These are phyloP conservation scores for Camelus dromedarius DNA, from an alignment of 2,113 vertebrate genomes.

Conservation along the genomic window DNA sequence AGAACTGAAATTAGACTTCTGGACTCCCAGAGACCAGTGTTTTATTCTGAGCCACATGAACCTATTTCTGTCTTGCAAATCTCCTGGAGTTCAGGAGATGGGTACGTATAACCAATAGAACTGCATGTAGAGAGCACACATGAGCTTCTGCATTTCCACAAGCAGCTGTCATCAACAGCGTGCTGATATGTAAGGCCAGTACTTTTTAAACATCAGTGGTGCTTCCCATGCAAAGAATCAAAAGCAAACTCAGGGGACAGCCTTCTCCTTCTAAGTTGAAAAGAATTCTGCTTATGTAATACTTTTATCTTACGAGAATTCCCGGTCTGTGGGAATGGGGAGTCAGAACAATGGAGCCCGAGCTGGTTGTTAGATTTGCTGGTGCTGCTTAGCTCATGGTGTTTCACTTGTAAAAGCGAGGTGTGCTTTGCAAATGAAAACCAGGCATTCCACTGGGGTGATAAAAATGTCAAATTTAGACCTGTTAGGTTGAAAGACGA, in stretches of 20 bases:
- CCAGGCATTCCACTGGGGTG: slow-evolving; percentile 55
- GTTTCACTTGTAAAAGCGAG: slow-evolving; percentile 71
- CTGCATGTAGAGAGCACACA: background rate
- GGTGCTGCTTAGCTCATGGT: background rate
- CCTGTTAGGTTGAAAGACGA: slow-evolving; percentile 48
- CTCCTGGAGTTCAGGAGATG: background rate
- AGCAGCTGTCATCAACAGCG: background rate
- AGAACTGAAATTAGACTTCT: background rate
- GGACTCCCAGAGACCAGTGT: background rate
- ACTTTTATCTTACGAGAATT: background rate
- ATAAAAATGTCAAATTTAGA: slow-evolving; percentile 72
- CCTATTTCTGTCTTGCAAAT: background rate
- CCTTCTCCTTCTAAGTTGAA: background rate
- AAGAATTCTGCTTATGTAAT: background rate
- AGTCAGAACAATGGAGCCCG: slow-evolving; percentile 2
- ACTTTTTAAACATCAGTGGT: background rate
- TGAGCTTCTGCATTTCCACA: background rate
- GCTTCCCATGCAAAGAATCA: background rate
- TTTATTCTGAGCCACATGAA: background rate
- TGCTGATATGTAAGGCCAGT: background rate
- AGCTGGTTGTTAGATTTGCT: slow-evolving; percentile 1
- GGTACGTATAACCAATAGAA: background rate
- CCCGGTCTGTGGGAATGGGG: background rate
- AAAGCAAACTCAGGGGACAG: background rate
- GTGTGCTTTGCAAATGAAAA: slow-evolving; percentile 68